Conservation (phyloP, 2,888 invertebrate species). For the Sepioteuthis lessoniana region DNA sequence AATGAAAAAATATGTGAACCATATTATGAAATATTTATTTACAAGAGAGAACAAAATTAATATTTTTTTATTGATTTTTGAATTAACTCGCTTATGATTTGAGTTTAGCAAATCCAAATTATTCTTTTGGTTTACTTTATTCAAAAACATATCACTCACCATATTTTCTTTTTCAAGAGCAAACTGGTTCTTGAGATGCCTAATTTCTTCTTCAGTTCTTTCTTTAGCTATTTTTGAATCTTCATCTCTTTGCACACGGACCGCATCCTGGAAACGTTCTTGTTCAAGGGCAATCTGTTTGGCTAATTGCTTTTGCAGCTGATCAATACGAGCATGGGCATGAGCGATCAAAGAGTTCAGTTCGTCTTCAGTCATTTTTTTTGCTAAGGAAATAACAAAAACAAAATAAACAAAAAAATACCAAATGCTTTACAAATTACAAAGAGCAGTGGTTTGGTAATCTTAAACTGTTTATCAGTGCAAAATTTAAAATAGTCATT, state of each 20-base stretch:
- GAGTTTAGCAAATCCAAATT: no score
- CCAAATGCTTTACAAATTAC: neutral
- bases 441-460: no score
- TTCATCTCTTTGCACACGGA: conserved; percentile 80
- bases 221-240: conserved; percentile 78
- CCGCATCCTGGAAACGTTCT: conserved; percentile 80
- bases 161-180: conserved; percentile 82
- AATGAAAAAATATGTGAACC: no score
- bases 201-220: conserved; percentile 81
- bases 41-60: no score
- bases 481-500: no score
- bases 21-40: no score
- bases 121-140: neutral
- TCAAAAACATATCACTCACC: conserved; percentile 61
- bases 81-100: no score
- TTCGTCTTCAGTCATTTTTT: conserved; percentile 80
- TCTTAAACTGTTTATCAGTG: no score
- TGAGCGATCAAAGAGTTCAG: conserved; percentile 87
- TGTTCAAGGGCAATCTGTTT: conserved; percentile 79
- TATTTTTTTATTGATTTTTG: no score
- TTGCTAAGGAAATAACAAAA: conserved; percentile 58
- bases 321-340: conserved; percentile 84
- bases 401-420: neutral
- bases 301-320: conserved; percentile 85
- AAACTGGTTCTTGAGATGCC: conserved; percentile 81